These are phyloP conservation scores for Muscina levida DNA, from an alignment of 2,888 invertebrate genomes.

Conservation along the genomic window DNA sequence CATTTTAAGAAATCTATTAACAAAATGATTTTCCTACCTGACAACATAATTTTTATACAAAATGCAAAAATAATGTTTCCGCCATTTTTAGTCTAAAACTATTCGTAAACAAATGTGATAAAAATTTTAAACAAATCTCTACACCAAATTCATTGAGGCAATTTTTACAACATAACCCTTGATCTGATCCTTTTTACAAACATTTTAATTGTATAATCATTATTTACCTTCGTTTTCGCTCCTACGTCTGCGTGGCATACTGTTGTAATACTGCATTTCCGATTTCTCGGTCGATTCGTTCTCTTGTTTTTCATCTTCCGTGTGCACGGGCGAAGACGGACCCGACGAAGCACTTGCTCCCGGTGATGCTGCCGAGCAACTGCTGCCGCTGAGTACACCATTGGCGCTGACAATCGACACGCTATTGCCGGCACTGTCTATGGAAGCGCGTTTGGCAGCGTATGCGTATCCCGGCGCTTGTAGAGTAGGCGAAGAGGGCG, in stretches of 20 bases:
- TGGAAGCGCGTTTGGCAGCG: slow-evolving; percentile 75
- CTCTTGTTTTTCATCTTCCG: slow-evolving; percentile 82
- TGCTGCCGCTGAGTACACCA: slow-evolving; percentile 69
- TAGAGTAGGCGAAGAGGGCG: slow-evolving; percentile 69
- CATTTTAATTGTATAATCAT: too few relatives aligned
- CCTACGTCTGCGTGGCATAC: slow-evolving; percentile 73
- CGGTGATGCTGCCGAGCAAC: slow-evolving; percentile 75
- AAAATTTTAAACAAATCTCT: too few relatives aligned
- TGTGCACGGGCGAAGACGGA: slow-evolving; percentile 80
- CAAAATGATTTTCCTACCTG: too few relatives aligned
- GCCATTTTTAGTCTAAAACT: too few relatives aligned
- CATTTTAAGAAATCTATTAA: too few relatives aligned
- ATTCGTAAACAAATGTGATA: too few relatives aligned
- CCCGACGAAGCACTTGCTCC: slow-evolving; percentile 79
- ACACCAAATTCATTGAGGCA: too few relatives aligned
- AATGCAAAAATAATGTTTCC: too few relatives aligned
- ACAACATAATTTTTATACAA: too few relatives aligned
- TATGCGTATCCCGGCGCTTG: slow-evolving; percentile 53
- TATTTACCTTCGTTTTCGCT: slow-evolving; percentile 77
- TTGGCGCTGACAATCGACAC: slow-evolving; percentile 62
- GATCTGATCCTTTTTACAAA: too few relatives aligned
- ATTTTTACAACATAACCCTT: too few relatives aligned
- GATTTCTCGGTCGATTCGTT: slow-evolving; percentile 82
- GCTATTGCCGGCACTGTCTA: slow-evolving; percentile 71
- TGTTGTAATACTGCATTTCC: slow-evolving; percentile 73